Conservation (phyloP, 2,797 vertebrate species). For the Nannoperca australis region DNA sequence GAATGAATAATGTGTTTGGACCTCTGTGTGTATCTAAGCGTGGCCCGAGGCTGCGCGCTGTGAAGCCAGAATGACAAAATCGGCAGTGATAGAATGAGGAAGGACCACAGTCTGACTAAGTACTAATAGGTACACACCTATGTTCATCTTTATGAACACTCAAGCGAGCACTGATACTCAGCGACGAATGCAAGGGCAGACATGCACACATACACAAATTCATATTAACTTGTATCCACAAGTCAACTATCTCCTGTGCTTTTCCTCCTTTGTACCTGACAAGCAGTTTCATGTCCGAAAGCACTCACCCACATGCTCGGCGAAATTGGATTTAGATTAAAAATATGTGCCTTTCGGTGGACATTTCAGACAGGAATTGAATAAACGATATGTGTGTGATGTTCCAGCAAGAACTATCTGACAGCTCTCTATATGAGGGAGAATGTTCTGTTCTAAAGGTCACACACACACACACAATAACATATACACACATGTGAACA, state of each 20-base stretch:
- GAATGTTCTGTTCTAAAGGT: conserved; percentile 42
- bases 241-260: conserved; percentile 20
- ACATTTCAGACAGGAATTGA: conserved; percentile 43
- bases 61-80: conserved; percentile 50
- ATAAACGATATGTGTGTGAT: conserved; percentile 46
- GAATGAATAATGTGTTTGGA: conserved; percentile 57
- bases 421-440: conserved; percentile 47
- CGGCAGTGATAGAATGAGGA: conserved; percentile 48
- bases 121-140: conserved; percentile 30
- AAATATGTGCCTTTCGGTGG: conserved; percentile 54
- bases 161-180: conserved; percentile 15
- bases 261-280: conserved; percentile 38
- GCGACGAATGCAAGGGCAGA: conserved; percentile 14
- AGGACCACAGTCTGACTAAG: conserved; percentile 27
- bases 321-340: conserved; percentile 64
- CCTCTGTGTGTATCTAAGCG: conserved; percentile 43
- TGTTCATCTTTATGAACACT: conserved; percentile 36
- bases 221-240: conserved; percentile 26
- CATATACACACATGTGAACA: neutral
- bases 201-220: conserved; percentile 12
- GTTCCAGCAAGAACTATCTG: conserved; percentile 29
- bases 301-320: conserved; percentile 19
- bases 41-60: conserved; percentile 34
- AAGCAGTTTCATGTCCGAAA: conserved; percentile 47
- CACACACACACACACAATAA: conserved; percentile 13